Evolutionary conservation across 2,888 invertebrate species (phyloP).

Genomic region (Philopedon plagiatum): DNA sequence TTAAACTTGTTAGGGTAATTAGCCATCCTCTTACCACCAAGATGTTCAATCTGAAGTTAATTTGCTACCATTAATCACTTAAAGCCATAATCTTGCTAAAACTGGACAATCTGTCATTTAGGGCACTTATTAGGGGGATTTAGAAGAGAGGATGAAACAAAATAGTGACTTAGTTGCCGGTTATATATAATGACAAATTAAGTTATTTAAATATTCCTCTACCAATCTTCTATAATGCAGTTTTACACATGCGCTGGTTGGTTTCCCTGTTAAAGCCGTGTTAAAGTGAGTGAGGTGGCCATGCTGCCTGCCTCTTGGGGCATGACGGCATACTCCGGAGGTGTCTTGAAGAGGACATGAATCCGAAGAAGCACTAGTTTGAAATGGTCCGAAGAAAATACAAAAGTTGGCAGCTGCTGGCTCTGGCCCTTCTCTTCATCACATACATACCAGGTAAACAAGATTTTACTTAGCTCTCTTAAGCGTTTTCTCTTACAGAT

Average conservation of each 20-base stretch:
- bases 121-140: neutral
- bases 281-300: slow-evolving; percentile 49
- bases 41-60: slow-evolving; percentile 13
- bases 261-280: slow-evolving; percentile 28
- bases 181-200: neutral
- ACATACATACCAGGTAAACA: slow-evolving; percentile 67
- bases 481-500: no score
- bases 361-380: slow-evolving; percentile 64
- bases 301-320: slow-evolving; percentile 60
- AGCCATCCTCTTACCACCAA: slow-evolving; percentile 1
- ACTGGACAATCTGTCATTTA: slow-evolving; percentile 26
- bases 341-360: slow-evolving; percentile 65
- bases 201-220: no score
- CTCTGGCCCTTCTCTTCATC: slow-evolving; percentile 65
- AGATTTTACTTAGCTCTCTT: neutral
- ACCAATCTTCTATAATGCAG: no score
- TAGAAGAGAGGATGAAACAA: neutral
- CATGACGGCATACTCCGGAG: slow-evolving; percentile 68
- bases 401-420: slow-evolving; percentile 65
- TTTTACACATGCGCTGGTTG: no score
- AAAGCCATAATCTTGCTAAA: slow-evolving; percentile 19
- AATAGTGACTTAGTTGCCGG: neutral
- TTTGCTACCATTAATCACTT: slow-evolving; percentile 18
- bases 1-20: slow-evolving; percentile 19
- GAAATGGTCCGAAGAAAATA: slow-evolving; percentile 61